A percentile compares a stretch with the other conserved stretches of the same genome.
These are phyloP conservation scores for Semnornis frantzii DNA, from an alignment of 2,113 vertebrate genomes.

Conservation along the genomic window DNA sequence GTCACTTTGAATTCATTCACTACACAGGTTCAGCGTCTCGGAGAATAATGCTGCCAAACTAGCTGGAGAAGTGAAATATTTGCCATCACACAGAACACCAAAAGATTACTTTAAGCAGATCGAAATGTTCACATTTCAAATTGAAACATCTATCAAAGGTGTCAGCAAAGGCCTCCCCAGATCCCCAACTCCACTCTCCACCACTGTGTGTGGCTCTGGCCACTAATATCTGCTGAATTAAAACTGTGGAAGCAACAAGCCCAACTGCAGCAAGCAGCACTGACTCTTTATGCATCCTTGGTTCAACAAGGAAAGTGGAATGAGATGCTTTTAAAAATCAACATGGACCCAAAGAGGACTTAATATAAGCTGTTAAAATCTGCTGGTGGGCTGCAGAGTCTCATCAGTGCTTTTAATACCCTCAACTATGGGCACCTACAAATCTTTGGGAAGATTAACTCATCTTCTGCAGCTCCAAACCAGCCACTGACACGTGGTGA, in stretches of 20 bases:
- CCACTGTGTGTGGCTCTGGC: background rate
- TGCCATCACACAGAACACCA: background rate
- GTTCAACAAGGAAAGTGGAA: background rate
- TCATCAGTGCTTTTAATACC: background rate
- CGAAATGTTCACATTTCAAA: slow-evolving; percentile 43
- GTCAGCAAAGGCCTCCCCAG: background rate
- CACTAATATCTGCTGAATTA: background rate
- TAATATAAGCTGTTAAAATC: background rate
- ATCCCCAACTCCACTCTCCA: background rate
- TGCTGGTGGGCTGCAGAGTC: background rate
- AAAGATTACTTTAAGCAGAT: slow-evolving; percentile 57
- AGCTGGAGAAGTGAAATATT: slow-evolving; percentile 52
- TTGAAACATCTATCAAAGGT: background rate
- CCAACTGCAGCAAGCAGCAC: background rate
- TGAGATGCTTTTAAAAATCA: background rate
- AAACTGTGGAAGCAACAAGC: background rate
- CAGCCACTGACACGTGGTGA: background rate
- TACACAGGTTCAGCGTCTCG: slow-evolving; percentile 72
- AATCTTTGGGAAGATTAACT: slow-evolving; percentile 1
- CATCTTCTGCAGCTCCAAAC: background rate
- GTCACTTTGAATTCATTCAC: slow-evolving; percentile 82
- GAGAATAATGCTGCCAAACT: slow-evolving; percentile 72
- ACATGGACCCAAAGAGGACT: background rate
- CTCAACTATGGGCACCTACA: background rate
- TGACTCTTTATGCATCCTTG: background rate